Evolutionary conservation across 2,888 invertebrate species (phyloP).

Genomic region (Altica lythri): DNA sequence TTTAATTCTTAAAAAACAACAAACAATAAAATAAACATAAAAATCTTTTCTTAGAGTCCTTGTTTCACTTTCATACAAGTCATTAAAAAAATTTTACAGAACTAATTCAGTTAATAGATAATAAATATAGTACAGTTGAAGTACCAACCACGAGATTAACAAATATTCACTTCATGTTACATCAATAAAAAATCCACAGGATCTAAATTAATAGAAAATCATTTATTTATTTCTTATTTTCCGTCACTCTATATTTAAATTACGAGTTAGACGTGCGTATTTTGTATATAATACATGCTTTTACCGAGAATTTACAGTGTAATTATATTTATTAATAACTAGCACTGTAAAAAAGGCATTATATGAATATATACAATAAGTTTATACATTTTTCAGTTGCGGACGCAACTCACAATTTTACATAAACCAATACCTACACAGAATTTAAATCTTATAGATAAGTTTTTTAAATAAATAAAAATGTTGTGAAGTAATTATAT

Average conservation of each 20-base stretch:
- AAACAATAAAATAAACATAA: constrained; percentile 18
- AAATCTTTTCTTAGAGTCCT: constrained; percentile 9
- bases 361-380: constrained; percentile 4
- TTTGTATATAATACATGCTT: background rate
- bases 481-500: no score
- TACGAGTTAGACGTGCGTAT: background rate
- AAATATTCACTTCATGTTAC: background rate
- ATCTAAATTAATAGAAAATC: no score
- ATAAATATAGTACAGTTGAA: background rate
- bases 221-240: no score
- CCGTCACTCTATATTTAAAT: background rate
- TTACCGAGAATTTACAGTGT: background rate
- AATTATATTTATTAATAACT: background rate
- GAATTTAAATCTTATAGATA: no score
- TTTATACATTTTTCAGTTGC: no score
- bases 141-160: background rate
- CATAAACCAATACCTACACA: background rate
- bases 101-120: no score
- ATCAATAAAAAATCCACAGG: no score
- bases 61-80: constrained; percentile 2
- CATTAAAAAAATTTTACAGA: constrained; percentile 4
- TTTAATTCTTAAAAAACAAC: constrained; percentile 14
- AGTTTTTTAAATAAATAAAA: no score
- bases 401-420: no score
- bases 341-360: background rate